A percentile compares a stretch with the other conserved stretches of the same genome.
phyloP scores from a whole-genome alignment of 2,797 vertebrate species.

The Trachops cirrhosus region DNA sequence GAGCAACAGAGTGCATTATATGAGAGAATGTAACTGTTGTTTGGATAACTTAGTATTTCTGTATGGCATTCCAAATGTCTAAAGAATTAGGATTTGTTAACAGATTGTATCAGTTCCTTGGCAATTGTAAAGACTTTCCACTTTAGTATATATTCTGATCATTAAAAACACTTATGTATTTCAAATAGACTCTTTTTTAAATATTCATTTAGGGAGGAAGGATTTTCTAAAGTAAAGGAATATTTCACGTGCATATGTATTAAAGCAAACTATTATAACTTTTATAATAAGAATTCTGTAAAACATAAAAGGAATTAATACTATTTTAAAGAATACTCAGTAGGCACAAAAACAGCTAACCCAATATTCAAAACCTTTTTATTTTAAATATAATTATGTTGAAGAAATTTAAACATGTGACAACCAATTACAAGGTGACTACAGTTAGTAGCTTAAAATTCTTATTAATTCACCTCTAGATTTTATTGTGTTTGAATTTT shows the following conservation, averaged over 20 bases:
- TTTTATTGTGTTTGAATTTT: slow-evolving; percentile 27
- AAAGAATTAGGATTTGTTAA: background rate
- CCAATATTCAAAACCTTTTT: background rate
- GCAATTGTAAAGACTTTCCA: slow-evolving; percentile 1
- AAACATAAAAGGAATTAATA: background rate
- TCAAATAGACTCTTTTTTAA: background rate
- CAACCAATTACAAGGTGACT: background rate
- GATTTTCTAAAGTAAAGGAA: slow-evolving; percentile 2
- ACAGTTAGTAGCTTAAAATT: background rate
- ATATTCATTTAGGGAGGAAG: background rate
- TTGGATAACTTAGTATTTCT: background rate
- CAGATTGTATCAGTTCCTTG: background rate
- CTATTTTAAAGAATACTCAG: background rate
- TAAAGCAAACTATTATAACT: background rate
- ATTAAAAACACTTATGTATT: background rate
- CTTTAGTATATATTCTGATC: background rate
- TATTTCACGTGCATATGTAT: background rate
- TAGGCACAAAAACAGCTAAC: background rate
- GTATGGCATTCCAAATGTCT: background rate
- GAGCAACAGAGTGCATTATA: slow-evolving; percentile 47
- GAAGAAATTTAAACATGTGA: background rate
- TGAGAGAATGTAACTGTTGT: slow-evolving; percentile 23
- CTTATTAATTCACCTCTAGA: background rate
- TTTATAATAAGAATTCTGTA: slow-evolving; percentile 21
- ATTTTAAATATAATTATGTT: background rate